Percentiles rank a stretch among this genome's conserved stretches.
Conservation (phyloP, 2,113 vertebrate species). For the Microcebus tavaratra region DNA sequence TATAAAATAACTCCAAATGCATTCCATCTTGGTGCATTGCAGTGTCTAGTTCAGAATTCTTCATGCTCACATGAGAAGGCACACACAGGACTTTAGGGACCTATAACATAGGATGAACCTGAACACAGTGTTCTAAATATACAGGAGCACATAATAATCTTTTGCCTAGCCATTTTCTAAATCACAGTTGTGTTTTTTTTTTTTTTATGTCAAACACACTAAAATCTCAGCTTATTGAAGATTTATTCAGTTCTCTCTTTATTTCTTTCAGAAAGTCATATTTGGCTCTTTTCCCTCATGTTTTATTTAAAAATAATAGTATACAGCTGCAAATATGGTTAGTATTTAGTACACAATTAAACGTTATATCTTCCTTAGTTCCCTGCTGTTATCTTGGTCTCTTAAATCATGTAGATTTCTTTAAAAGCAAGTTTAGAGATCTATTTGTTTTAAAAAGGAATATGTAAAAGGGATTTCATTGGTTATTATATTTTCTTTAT, state of each 20-base stretch:
- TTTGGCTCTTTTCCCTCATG: conserved; percentile 27
- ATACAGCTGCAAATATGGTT: conserved; percentile 17
- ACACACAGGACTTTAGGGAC: background rate
- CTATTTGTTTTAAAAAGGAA: background rate
- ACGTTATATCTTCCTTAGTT: background rate
- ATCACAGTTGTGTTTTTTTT: conserved; percentile 14
- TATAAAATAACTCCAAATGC: conserved; percentile 60
- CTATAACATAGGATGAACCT: background rate
- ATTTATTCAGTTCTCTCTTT: conserved; percentile 4
- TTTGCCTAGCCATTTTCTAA: conserved; percentile 12
- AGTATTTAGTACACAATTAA: background rate
- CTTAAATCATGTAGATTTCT: conserved; percentile 26
- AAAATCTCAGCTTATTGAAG: conserved; percentile 55
- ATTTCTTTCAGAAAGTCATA: conserved; percentile 40
- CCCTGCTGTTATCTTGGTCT: background rate
- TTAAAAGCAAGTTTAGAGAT: conserved; percentile 10
- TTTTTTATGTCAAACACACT: conserved; percentile 40
- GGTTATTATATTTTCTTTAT: background rate
- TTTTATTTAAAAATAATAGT: conserved; percentile 67
- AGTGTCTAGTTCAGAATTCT: conserved; percentile 4
- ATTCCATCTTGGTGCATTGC: background rate
- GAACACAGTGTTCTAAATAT: conserved; percentile 49
- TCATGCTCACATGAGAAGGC: conserved; percentile 1
- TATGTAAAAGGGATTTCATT: background rate
- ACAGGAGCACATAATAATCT: background rate